phyloP scores from a whole-genome alignment of 2,113 vertebrate genomes.

The Nycticebus coucang region DNA sequence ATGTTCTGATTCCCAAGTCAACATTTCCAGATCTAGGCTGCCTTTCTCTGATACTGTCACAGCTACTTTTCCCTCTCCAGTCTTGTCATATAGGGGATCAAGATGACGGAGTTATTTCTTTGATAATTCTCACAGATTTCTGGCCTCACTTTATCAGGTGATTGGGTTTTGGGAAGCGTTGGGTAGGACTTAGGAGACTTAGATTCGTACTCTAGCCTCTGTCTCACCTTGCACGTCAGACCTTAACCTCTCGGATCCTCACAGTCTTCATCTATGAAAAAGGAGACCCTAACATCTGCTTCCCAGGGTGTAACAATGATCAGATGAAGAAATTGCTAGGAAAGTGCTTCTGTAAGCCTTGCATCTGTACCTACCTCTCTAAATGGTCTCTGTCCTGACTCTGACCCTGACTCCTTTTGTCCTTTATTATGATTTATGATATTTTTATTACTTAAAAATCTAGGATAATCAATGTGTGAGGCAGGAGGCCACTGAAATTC shows the following conservation, averaged over 20 bases:
- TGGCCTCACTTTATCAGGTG: background rate
- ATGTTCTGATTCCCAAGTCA: background rate
- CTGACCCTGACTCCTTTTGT: constrained; percentile 1
- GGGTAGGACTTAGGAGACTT: background rate
- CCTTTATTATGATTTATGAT: constrained; percentile 59
- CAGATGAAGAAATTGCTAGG: background rate
- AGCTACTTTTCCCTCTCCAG: background rate
- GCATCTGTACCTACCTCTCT: background rate
- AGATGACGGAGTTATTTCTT: background rate
- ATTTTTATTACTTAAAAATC: constrained; percentile 59
- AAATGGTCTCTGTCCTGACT: background rate
- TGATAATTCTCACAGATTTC: background rate
- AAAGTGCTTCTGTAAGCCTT: background rate
- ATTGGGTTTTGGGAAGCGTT: background rate
- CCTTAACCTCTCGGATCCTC: background rate
- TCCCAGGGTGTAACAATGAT: background rate
- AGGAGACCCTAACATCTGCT: background rate
- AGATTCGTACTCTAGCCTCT: background rate
- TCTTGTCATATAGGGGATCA: background rate
- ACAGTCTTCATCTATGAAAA: background rate
- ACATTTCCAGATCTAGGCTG: background rate
- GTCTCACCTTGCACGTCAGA: background rate
- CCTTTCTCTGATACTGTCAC: background rate
- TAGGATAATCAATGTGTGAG: constrained; percentile 55
- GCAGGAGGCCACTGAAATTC: constrained; percentile 62